Base-by-base conservation (phyloP, 2,113 vertebrate species). In the Noctilio leporinus region DNA sequence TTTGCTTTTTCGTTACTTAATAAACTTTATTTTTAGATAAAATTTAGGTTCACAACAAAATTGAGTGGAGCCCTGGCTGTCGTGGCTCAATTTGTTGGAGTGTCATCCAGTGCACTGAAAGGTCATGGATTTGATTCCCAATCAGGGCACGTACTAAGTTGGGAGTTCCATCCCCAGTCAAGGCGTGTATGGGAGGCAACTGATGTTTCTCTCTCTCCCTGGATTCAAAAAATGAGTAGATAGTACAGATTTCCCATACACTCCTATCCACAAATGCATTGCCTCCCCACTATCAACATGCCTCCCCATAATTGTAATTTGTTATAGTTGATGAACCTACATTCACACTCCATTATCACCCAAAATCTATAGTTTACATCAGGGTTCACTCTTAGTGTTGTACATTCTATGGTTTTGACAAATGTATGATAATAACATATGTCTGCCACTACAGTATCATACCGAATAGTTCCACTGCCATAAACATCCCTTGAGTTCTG, bases 21-120 rank as follows among this genome's bases (percentile, higher is more conserved):
- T 73, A 81, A 77, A 65, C 10, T 57, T 47, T 55, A 40, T 43
- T 92, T 83, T 96, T 73, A 96, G 81, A 84, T 35, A 12, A 64
- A n/a, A 70, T 95, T 93, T 80, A 85, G 33, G 10, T 87, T 93
- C 53, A 88, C 7, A 76, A 59, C 10, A 88, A 88, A 93, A 76
- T 22, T 62, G 64, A 62, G n/a, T 70, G 59, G 70, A 30, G 59
- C 59, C 59, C 28, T 62, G 28, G 28, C 59, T 24, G 26, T 62
- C 26, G 28, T 62, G 59, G 28, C 28, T 62, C 11, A 2, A 28
- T 62, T 62, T 10, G 28, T 62, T 62, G 59, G 59, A 30, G 12
- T 24, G 26, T 62, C 59, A 30, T 10, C 59, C 59, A 26, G 30
- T 12, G 28, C 59, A 62, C 28, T 62, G 59, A 62, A 30, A 62